Conservation (phyloP, 2,888 invertebrate genomes). For the Malacosoma neustria region DNA sequence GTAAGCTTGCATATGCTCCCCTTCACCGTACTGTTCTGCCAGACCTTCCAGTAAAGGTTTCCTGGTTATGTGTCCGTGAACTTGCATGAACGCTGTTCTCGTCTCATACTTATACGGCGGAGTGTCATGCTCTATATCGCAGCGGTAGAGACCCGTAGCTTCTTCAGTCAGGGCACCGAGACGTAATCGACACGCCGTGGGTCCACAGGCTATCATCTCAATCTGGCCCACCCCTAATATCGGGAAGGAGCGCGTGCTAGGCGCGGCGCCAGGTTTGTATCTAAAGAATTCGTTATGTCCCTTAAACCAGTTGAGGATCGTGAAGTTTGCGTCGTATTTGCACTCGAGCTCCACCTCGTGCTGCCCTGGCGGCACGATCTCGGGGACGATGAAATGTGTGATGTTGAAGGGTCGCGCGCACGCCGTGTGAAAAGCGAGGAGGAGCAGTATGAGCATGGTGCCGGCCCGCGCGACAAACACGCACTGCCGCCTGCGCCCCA, state of each 20-base stretch:
- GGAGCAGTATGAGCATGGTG: conserved; percentile 44
- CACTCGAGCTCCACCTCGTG: conserved; percentile 54
- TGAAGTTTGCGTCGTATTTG: conserved; percentile 60
- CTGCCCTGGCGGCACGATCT: conserved; percentile 37
- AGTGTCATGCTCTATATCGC: conserved; percentile 53
- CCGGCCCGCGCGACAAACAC: conserved; percentile 44
- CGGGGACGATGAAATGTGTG: conserved; percentile 47
- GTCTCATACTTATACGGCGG: conserved; percentile 53
- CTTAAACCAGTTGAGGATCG: conserved; percentile 60
- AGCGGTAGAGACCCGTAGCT: conserved; percentile 54
- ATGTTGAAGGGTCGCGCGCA: conserved; percentile 44
- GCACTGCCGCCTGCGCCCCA: conserved; percentile 37
- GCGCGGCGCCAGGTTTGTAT: conserved; percentile 49
- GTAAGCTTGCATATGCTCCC: conserved; percentile 47
- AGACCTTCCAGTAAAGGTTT: conserved; percentile 51
- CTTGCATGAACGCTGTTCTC: conserved; percentile 47
- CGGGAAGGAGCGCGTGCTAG: conserved; percentile 50
- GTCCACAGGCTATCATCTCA: conserved; percentile 50
- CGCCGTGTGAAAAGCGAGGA: conserved; percentile 20
- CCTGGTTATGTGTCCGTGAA: conserved; percentile 39
- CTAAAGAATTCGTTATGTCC: conserved; percentile 58
- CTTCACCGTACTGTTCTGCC: conserved; percentile 41
- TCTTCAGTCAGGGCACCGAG: conserved; percentile 49
- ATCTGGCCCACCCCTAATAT: conserved; percentile 48
- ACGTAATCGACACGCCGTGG: conserved; percentile 42